These are phyloP conservation scores for Gadus macrocephalus DNA, from an alignment of 2,113 vertebrate species.

Conservation along the genomic window DNA sequence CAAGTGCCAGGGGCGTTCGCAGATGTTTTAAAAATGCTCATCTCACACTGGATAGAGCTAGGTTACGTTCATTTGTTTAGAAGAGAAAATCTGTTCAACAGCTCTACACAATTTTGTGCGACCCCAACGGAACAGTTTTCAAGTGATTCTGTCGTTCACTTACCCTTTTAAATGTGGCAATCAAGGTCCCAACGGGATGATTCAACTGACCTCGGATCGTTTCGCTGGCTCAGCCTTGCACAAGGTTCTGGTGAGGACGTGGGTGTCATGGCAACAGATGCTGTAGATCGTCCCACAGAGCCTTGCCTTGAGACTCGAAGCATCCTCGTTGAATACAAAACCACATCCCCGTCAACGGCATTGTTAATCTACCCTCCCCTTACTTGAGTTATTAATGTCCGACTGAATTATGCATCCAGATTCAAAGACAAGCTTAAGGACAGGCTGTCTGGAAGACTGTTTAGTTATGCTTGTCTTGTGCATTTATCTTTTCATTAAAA, in stretches of 20 bases:
- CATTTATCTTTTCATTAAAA: too few species aligned
- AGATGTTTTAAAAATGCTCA: too few species aligned
- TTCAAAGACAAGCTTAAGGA: constrained; percentile 1
- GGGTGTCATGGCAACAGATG: constrained; percentile 64
- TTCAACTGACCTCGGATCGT: constrained; percentile 11
- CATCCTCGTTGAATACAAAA: constrained; percentile 38
- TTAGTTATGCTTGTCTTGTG: too few species aligned
- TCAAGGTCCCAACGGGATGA: constrained; percentile 3
- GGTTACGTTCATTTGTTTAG: too few species aligned
- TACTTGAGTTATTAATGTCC: too few species aligned
- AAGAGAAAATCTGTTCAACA: too few species aligned
- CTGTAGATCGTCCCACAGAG: constrained; percentile 35
- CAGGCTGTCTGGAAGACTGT: not conserved
- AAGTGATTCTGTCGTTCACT: too few species aligned
- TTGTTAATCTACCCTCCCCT: not conserved
- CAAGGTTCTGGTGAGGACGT: constrained; percentile 29
- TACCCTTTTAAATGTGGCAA: not conserved
- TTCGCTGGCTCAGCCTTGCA: constrained; percentile 26
- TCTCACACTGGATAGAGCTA: too few species aligned
- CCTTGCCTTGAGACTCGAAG: constrained; percentile 50
- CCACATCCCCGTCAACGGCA: constrained; percentile 22
- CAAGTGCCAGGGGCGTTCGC: too few species aligned
- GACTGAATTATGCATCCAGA: not conserved
- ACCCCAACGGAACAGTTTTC: too few species aligned
- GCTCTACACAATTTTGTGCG: too few species aligned